Base-by-base conservation (phyloP, 2,113 vertebrate species). In the Triplophysa siluroides region DNA sequence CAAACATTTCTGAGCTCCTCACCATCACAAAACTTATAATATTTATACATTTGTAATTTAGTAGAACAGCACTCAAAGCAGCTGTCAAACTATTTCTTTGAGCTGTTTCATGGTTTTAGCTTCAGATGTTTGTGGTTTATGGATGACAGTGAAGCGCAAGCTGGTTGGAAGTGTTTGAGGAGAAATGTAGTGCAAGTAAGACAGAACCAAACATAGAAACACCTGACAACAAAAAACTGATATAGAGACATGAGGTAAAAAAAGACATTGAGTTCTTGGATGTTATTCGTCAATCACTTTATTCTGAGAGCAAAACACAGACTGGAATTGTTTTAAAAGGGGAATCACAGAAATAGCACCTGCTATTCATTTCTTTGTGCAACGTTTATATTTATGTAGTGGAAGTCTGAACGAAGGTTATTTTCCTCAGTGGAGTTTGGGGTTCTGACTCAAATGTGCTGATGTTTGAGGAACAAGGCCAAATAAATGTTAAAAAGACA, bases 401-500 rank as follows among this genome's bases (percentile, higher is more conserved):
- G 62, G 21, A 77, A 71, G 85, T 85, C 76, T 79, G 76, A 83
- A 76, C 74, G 78, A 66, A 0, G 29, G 33, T 50, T 68, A 86
- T 47, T 83, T 84, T 83, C 79, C 76, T 74, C 68, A 72, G 82
- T 70, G 72, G 80, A 83, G 80, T 52, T n/a, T 60, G 75, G 50
- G 69, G 68, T 81, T 70, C 65, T 62, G 62, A 83, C 83, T 87
- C 79, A 50, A 82, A 79, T 80, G 87, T 80, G 58, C 65, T 89
- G 78, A 83, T 81, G 81, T 83, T 60, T 74, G 80, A 88, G 82
- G 79, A 77, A 41, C 38, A n/a, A 78, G 78, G 85, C 78, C 87
- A 89, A 89, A 88, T 83, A 87, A 85, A 88, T 87, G 78, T 83
- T 74, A 81, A 83, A 88, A 87, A 84, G 77, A 87, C 81, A 83